Conservation (phyloP, 2,888 invertebrate genomes). For the Nymphalis urticae region DNA sequence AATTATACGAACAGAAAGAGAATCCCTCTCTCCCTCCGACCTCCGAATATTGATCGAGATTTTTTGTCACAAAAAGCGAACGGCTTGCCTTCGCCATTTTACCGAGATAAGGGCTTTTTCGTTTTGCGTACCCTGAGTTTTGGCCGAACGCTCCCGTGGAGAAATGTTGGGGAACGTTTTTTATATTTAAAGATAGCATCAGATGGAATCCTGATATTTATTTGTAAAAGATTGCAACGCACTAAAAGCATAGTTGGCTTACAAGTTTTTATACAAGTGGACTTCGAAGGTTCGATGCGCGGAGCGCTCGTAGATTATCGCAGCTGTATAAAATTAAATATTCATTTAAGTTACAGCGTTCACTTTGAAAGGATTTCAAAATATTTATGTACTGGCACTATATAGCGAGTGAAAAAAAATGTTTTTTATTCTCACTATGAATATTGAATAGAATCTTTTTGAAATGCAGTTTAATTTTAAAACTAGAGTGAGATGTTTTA, state of each 20-base stretch:
- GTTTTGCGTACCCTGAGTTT: slow-evolving; percentile 57
- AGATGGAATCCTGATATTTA: slow-evolving; percentile 45
- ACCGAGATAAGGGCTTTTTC: slow-evolving; percentile 64
- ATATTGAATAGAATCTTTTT: slow-evolving; percentile 14
- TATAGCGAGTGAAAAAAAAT: background rate
- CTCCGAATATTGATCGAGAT: slow-evolving; percentile 74
- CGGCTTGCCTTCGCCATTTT: slow-evolving; percentile 63
- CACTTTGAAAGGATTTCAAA: background rate
- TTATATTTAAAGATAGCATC: slow-evolving; percentile 45
- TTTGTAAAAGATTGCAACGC: slow-evolving; percentile 42
- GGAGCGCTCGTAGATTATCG: slow-evolving; percentile 6
- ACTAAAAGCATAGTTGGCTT: slow-evolving; percentile 27
- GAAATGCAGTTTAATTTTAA: slow-evolving; percentile 15
- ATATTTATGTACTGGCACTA: background rate
- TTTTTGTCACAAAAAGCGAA: slow-evolving; percentile 64
- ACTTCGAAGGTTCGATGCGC: slow-evolving; percentile 7
- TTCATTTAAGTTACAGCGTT: slow-evolving; percentile 10
- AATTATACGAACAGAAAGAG: slow-evolving; percentile 63
- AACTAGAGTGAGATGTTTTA: slow-evolving; percentile 1
- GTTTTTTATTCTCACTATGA: slow-evolving; percentile 20
- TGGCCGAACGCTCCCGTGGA: slow-evolving; percentile 52
- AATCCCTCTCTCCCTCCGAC: slow-evolving; percentile 55
- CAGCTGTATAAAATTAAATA: slow-evolving; percentile 4
- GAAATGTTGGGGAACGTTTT: slow-evolving; percentile 45
- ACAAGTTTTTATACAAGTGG: slow-evolving; percentile 18